These are phyloP conservation scores for Hirtodrosophila alboralis DNA, from an alignment of 2,888 invertebrate species.

Conservation along the genomic window DNA sequence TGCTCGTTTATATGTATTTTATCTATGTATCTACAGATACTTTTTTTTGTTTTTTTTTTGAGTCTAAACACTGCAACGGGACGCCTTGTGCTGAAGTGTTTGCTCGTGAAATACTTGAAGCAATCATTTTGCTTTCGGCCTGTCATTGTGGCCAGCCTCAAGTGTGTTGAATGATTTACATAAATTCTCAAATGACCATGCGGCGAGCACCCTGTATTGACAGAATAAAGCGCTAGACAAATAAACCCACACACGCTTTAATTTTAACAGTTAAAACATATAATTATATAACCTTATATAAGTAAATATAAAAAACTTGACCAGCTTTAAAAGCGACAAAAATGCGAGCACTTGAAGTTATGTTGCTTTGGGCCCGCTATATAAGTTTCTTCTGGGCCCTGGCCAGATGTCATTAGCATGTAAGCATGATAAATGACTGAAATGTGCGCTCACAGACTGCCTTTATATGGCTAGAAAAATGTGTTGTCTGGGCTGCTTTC, in stretches of 20 bases:
- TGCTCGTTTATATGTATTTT: background rate
- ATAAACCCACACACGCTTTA: slow-evolving; percentile 64
- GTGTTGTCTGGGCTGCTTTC: slow-evolving; percentile 14
- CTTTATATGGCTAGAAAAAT: slow-evolving; percentile 30
- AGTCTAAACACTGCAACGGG: slow-evolving; percentile 25
- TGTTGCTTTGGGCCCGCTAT: slow-evolving; percentile 33
- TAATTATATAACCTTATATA: slow-evolving; percentile 65
- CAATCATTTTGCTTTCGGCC: slow-evolving; percentile 66
- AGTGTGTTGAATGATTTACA: slow-evolving; percentile 77
- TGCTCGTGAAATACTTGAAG: slow-evolving; percentile 76
- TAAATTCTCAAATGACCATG: slow-evolving; percentile 70
- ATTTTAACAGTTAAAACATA: slow-evolving; percentile 61
- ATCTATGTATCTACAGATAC: slow-evolving; percentile 31
- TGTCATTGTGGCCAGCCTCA: slow-evolving; percentile 71
- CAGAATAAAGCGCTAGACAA: slow-evolving; percentile 72
- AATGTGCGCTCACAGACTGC: slow-evolving; percentile 48
- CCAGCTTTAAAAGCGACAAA: slow-evolving; percentile 30
- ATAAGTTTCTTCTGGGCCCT: slow-evolving; percentile 44
- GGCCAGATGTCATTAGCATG: slow-evolving; percentile 74
- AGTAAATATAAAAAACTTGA: slow-evolving; percentile 28
- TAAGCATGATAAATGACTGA: slow-evolving; percentile 76
- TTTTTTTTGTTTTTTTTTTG: no score
- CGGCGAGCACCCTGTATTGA: slow-evolving; percentile 68
- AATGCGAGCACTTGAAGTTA: slow-evolving; percentile 53
- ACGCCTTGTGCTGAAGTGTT: slow-evolving; percentile 58